Evolutionary conservation across 2,113 vertebrate species (phyloP).

Genomic region (Falco punctatus): DNA sequence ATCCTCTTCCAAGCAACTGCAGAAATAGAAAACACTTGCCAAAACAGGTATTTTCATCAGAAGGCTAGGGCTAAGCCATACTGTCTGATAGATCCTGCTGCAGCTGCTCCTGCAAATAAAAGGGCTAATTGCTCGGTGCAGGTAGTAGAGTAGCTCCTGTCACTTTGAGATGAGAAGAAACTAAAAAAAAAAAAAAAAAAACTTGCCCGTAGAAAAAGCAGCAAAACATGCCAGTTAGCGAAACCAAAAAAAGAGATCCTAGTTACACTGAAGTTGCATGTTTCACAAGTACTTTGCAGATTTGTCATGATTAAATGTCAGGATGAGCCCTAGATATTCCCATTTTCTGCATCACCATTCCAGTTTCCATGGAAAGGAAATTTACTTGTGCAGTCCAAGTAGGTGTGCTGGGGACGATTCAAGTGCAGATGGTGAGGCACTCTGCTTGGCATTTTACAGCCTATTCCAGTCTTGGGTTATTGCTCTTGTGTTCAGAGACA

Average conservation of each 20-base stretch:
- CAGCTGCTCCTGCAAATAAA: neutral
- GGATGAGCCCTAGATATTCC: neutral
- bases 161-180: neutral
- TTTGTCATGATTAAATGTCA: neutral
- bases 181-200: neutral
- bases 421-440: neutral
- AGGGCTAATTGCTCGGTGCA: neutral
- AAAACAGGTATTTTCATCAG: neutral
- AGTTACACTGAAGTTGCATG: neutral
- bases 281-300: neutral
- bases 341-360: neutral
- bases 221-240: neutral
- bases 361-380: neutral
- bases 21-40: neutral
- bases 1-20: neutral
- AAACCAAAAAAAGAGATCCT: neutral
- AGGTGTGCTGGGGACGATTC: neutral
- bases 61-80: neutral
- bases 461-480: neutral
- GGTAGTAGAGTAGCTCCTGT: neutral
- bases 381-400: neutral
- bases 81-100: neutral
- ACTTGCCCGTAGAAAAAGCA: neutral
- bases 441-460: neutral
- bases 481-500: neutral